Evolutionary conservation across 1,140 invertebrate genomes (phyloP).

Genomic region (Conus ventricosus): DNA sequence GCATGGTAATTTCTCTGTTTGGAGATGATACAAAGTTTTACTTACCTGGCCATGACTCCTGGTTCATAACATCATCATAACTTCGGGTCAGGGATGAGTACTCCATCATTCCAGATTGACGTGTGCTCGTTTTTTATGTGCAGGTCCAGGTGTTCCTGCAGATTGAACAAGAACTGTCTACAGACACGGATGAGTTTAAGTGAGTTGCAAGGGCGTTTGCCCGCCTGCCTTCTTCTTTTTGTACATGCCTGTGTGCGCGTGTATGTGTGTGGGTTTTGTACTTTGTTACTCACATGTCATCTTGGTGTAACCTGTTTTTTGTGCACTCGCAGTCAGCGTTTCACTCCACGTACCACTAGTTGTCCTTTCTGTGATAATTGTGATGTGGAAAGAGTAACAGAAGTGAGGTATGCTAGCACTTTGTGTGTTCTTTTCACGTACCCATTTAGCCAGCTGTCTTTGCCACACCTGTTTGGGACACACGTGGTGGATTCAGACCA

Average conservation of each 20-base stretch:
- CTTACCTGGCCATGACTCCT: too few species aligned
- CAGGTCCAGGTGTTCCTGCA: constrained; percentile 90
- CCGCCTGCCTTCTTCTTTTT: not conserved
- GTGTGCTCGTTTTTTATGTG: constrained; percentile 15
- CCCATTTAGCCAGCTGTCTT: too few species aligned
- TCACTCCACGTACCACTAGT: not conserved
- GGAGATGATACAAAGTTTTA: too few species aligned
- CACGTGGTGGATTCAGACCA: too few species aligned
- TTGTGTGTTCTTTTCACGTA: too few species aligned
- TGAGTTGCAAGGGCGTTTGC: constrained; percentile 65
- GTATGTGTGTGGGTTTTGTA: constrained; percentile 8
- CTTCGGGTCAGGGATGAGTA: too few species aligned
- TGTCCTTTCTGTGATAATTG: not conserved
- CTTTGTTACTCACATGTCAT: not conserved
- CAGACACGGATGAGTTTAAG: constrained; percentile 88
- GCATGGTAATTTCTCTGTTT: too few species aligned
- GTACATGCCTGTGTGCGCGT: not conserved
- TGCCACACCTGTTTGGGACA: too few species aligned
- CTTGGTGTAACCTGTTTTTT: not conserved
- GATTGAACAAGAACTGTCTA: constrained; percentile 90
- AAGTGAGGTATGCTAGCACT: too few species aligned
- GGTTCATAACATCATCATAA: too few species aligned
- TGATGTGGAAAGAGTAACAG: too few species aligned
- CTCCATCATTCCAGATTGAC: too few species aligned
- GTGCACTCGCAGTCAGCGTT: not conserved